Evolutionary conservation across 2,888 invertebrate species (phyloP).

Genomic region (Cryptosula pallasiana): DNA sequence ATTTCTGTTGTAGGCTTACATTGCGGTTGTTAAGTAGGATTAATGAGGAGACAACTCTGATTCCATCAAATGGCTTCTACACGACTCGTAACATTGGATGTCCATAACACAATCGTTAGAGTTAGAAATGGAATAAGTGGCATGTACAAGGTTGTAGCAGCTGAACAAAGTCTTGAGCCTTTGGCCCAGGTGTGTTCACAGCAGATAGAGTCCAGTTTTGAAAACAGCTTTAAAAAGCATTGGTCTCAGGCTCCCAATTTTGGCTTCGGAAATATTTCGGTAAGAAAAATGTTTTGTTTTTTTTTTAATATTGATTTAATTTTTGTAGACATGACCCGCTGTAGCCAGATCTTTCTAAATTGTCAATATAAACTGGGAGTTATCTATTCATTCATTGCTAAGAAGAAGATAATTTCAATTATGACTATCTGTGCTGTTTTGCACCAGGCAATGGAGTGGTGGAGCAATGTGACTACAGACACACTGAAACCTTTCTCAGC

Average conservation of each 20-base stretch:
- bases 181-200: neutral
- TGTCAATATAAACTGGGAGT: too few relatives aligned
- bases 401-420: too few relatives aligned
- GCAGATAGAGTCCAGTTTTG: neutral
- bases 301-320: too few relatives aligned
- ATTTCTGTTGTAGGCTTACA: too few relatives aligned
- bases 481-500: neutral
- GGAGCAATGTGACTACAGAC: neutral
- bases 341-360: too few relatives aligned
- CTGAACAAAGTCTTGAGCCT: neutral
- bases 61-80: neutral
- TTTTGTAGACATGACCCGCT: too few relatives aligned
- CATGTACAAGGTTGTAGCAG: neutral
- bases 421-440: too few relatives aligned
- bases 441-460: constrained; percentile 6
- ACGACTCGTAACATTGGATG: neutral
- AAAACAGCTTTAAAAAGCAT: neutral
- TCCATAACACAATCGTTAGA: neutral
- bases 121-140: neutral
- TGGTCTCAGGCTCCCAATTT: neutral
- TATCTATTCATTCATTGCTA: too few relatives aligned
- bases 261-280: neutral
- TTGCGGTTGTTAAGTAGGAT: too few relatives aligned
- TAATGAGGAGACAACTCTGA: too few relatives aligned
- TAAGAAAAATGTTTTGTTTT: constrained; percentile 2